Base-by-base conservation (phyloP, 2,888 invertebrate genomes). In the Hedya salicella region DNA sequence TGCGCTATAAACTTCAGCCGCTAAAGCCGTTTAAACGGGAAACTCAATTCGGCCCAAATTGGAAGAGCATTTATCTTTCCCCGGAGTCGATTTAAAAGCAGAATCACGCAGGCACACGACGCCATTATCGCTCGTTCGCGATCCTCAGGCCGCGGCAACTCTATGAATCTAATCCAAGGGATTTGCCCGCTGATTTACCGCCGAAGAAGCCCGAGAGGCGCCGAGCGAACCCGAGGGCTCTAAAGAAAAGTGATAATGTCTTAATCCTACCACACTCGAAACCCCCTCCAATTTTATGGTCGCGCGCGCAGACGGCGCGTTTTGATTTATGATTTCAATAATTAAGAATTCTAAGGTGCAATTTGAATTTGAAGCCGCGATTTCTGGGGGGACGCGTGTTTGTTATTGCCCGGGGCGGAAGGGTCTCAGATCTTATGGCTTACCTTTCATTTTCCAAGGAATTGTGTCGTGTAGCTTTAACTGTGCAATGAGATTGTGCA, bases 231-330 rank as follows among this genome's bases (percentile, higher is more conserved):
- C 84, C 85, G 78, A 86, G 89, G 91, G 90, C 86, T 87, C 77
- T 82, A 93, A 93, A 93, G 93, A 93, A 94, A 94, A 94, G 94
- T 94, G 94, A 94, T 94, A 94, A 94, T 94, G 94, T 94, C 93
- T 93, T 94, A 93, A 94, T 93, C 93, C 93, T 88, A 90, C 88
- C 93, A 92, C 92, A 92, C 92, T 91, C 82, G 87, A 89, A 78
- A 77, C 74, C 74, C 76, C 77, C 71, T 80, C 87, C 82, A 86
- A 89, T 91, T 91, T 91, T 89, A 91, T 89, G 89, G 91, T 89
- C 89, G 87, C 86, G 81, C 86, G 87, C 89, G 81, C 89, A 90
- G 89, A 89, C 87, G 91, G 91, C 87, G 87, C 88, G 86, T 88
- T 90, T 88, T 92, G 92, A 92, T 92, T 92, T 92, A 92, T 88